Evolutionary conservation across 2,113 vertebrate genomes (phyloP).

Genomic region (Cyanoramphus novaezelandiae): DNA sequence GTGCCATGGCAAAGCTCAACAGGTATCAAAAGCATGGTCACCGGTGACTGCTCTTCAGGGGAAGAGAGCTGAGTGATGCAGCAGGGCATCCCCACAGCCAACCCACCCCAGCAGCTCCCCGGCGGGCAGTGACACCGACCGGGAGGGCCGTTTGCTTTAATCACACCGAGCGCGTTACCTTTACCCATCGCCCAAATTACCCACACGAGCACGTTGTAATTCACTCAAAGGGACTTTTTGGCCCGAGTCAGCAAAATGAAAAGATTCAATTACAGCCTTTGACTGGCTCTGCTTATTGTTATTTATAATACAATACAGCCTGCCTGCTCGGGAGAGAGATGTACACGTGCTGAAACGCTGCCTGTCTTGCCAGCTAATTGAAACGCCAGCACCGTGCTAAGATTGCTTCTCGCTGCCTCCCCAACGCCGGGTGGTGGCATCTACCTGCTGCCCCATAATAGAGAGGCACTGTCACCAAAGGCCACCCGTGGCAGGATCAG

Average conservation of each 20-base stretch:
- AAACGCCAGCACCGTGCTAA: not conserved
- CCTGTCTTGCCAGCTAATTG: slow-evolving; percentile 16
- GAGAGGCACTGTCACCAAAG: slow-evolving; percentile 5
- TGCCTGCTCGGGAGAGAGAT: slow-evolving; percentile 10
- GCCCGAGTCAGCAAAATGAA: slow-evolving; percentile 69
- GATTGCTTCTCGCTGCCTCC: not conserved
- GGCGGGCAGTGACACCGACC: fast-evolving
- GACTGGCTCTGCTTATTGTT: slow-evolving; percentile 66
- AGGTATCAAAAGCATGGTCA: not conserved
- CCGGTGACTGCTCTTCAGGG: not conserved
- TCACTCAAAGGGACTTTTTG: slow-evolving; percentile 46
- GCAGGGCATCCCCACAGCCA: not conserved
- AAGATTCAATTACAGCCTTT: slow-evolving; percentile 70
- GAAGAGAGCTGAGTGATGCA: not conserved
- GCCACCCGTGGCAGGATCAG: slow-evolving; percentile 4
- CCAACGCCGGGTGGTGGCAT: not conserved
- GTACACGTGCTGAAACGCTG: not conserved
- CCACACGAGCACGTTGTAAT: not conserved
- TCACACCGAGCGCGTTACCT: not conserved
- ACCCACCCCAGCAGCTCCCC: not conserved
- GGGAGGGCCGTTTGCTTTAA: not conserved
- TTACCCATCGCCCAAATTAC: not conserved
- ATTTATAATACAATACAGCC: slow-evolving; percentile 66
- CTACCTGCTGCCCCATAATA: slow-evolving; percentile 1
- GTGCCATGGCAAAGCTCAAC: not conserved